A percentile compares a stretch with the other conserved stretches of the same genome.
Evolutionary conservation across 2,888 invertebrate species (phyloP).

Genomic region (Gastracanthus pulcherrimus): DNA sequence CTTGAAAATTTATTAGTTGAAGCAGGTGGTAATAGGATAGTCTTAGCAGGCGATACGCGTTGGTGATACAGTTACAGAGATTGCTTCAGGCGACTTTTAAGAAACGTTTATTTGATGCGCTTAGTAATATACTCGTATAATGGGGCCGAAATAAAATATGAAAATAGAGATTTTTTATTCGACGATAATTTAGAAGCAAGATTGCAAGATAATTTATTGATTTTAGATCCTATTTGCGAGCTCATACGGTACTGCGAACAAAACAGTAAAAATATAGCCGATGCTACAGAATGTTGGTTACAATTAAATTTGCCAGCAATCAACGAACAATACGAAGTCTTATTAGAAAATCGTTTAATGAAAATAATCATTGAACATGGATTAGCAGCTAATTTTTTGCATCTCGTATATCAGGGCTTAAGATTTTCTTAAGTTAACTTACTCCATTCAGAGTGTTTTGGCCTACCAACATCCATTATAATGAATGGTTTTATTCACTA

Average conservation of each 20-base stretch:
- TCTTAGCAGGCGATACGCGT: constrained; percentile 46
- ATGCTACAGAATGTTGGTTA: not conserved
- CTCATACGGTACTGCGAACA: not conserved
- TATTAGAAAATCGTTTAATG: not conserved
- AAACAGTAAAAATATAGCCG: not conserved
- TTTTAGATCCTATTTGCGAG: not conserved
- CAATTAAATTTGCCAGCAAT: not conserved
- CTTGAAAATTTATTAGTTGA: constrained; percentile 53
- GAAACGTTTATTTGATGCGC: not conserved
- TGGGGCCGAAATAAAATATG: not conserved
- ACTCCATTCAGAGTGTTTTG: too few relatives aligned
- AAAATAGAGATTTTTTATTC: not conserved
- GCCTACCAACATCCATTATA: too few relatives aligned
- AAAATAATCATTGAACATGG: not conserved
- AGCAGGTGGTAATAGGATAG: constrained; percentile 48
- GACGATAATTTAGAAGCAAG: not conserved
- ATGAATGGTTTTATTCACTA: too few relatives aligned
- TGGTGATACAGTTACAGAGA: constrained; percentile 55
- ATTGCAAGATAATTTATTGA: not conserved
- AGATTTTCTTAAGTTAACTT: not conserved
- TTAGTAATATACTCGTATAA: not conserved
- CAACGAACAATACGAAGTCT: not conserved
- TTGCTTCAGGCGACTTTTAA: constrained; percentile 20
- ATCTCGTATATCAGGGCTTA: not conserved
- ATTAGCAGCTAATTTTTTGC: constrained; percentile 10